Evolutionary conservation across 2,797 vertebrate genomes (phyloP).

Genomic region (Oryzias sinensis): DNA sequence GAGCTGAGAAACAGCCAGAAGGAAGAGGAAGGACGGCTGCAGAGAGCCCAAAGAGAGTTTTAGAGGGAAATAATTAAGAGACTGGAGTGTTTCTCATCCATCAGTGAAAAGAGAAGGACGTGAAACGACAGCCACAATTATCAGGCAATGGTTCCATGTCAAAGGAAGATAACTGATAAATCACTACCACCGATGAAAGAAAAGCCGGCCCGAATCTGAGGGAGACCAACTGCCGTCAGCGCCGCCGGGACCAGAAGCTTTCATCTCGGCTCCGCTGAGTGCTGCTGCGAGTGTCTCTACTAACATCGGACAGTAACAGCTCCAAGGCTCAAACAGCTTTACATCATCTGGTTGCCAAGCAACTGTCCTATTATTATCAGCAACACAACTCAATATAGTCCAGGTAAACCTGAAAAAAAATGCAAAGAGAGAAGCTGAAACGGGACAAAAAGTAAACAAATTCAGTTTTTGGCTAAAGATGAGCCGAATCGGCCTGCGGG

Average conservation of each 20-base stretch:
- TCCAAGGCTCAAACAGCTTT: conserved; percentile 33
- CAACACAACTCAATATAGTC: conserved; percentile 13
- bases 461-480: too few relatives aligned
- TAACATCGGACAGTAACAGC: conserved; percentile 20
- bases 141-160: conserved; percentile 12
- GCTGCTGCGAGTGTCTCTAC: conserved; percentile 27
- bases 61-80: background rate
- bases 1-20: conserved; percentile 46
- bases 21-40: conserved; percentile 26
- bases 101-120: too few relatives aligned
- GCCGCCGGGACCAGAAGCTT: conserved; percentile 31
- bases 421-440: conserved; percentile 2
- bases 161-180: conserved; percentile 17
- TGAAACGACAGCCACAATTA: conserved; percentile 1
- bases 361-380: conserved; percentile 19
- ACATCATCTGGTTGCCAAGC: conserved; percentile 38
- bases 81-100: too few relatives aligned
- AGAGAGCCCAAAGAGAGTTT: conserved; percentile 6
- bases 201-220: conserved; percentile 2
- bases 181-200: conserved; percentile 12
- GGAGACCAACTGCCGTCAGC: conserved; percentile 19
- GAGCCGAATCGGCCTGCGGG: too few relatives aligned
- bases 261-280: conserved; percentile 43
- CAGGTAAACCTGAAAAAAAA: conserved; percentile 13
- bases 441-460: background rate